Conservation (phyloP, 2,797 vertebrate species). For the Syngnathus rostellatus region DNA sequence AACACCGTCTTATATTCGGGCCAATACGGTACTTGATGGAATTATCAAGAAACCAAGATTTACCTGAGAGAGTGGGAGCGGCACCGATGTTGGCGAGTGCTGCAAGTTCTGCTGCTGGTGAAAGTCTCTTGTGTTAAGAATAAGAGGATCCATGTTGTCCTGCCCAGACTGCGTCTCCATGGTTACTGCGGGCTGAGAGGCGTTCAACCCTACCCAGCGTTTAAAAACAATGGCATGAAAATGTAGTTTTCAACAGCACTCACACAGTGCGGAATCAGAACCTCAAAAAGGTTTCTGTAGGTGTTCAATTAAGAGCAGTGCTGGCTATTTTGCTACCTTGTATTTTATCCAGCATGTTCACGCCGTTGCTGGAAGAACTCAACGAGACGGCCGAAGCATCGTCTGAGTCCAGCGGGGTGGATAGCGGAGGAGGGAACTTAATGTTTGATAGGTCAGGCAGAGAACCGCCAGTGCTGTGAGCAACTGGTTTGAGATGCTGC, state of each 20-base stretch:
- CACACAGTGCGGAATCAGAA: constrained; percentile 11
- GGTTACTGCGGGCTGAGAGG: constrained; percentile 61
- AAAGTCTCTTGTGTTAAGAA: constrained; percentile 73
- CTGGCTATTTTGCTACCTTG: constrained; percentile 53
- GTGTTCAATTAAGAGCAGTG: neutral
- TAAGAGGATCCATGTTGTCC: constrained; percentile 73
- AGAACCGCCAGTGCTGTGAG: constrained; percentile 89
- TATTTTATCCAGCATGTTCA: constrained; percentile 75
- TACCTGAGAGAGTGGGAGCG: constrained; percentile 78
- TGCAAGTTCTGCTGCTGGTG: constrained; percentile 72
- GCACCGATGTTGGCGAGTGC: constrained; percentile 77
- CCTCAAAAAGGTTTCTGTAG: neutral
- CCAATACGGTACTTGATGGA: no score
- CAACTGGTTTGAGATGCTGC: constrained; percentile 83
- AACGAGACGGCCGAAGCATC: constrained; percentile 70
- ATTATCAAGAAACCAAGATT: no score
- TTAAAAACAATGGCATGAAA: constrained; percentile 25
- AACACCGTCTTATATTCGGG: no score
- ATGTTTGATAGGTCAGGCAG: constrained; percentile 95
- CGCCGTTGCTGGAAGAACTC: constrained; percentile 73
- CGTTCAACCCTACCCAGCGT: constrained; percentile 68
- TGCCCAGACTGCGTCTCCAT: constrained; percentile 73
- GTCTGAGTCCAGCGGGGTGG: constrained; percentile 86
- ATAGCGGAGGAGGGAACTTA: constrained; percentile 92
- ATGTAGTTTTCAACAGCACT: constrained; percentile 9